Percentiles rank a stretch among this genome's conserved stretches.
Conservation (phyloP, 2,888 invertebrate genomes). For the Tetropium fuscum region DNA sequence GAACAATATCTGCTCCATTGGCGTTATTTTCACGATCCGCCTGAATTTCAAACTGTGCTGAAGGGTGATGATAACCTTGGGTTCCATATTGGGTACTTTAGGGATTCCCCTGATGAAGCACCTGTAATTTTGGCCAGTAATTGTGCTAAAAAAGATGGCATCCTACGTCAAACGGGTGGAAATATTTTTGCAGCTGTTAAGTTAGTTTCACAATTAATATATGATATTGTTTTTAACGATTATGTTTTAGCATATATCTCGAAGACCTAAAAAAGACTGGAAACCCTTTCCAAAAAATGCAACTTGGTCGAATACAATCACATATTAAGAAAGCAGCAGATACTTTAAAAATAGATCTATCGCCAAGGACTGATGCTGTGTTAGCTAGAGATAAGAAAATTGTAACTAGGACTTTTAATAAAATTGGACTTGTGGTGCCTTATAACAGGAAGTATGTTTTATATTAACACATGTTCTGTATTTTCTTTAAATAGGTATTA, state of each 20-base stretch:
- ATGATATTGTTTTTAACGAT: slow-evolving; percentile 14
- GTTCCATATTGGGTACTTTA: slow-evolving; percentile 90
- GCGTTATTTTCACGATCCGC: slow-evolving; percentile 94
- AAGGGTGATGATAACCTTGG: slow-evolving; percentile 77
- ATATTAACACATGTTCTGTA: no score
- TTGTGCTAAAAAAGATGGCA: slow-evolving; percentile 75
- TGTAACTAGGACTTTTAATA: slow-evolving; percentile 82
- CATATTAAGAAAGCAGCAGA: slow-evolving; percentile 74
- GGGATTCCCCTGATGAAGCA: slow-evolving; percentile 81
- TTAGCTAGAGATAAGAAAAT: slow-evolving; percentile 72
- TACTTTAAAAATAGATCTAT: slow-evolving; percentile 71
- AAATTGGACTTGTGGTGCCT: slow-evolving; percentile 88
- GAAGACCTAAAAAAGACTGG: slow-evolving; percentile 69
- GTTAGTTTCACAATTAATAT: slow-evolving; percentile 67
- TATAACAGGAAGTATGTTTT: slow-evolving; percentile 75
- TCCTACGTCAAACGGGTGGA: slow-evolving; percentile 78
- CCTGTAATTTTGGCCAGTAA: slow-evolving; percentile 86
- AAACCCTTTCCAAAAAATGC: slow-evolving; percentile 74
- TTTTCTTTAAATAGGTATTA: no score
- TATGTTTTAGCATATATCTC: slow-evolving; percentile 67
- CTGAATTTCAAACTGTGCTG: slow-evolving; percentile 90
- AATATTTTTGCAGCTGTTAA: slow-evolving; percentile 85
- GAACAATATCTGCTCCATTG: slow-evolving; percentile 83
- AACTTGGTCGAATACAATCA: slow-evolving; percentile 72
- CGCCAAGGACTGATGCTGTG: slow-evolving; percentile 71